Base-by-base conservation (phyloP, 2,888 invertebrate species). In the Parascotia fuliginaria region DNA sequence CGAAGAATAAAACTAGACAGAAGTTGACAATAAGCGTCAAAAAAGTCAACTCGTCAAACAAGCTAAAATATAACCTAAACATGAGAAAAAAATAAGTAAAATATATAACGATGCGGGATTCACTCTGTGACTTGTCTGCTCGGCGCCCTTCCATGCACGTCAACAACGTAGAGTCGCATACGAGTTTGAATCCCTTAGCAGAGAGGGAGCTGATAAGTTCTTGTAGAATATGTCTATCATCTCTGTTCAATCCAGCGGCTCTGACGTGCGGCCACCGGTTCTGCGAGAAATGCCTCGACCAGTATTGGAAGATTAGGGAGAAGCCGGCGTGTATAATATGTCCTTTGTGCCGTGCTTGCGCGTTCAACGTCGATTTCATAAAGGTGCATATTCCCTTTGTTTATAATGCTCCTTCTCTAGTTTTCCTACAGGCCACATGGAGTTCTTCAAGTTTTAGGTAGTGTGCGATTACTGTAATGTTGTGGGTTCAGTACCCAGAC, bases 261-360 rank as follows among this genome's bases (percentile, higher is more conserved):
- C 60, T 87, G 27, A 74, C 76, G 1, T 89, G 88, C 56, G 87
- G 87, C 0, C 89, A 89, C 58, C 73, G 68, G 40, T 89, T 87
- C 57, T 89, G 89, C 44, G 79, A 83, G 55, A 59, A 50, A 6
- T 88, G 88, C 53, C 53, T 87, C 9, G 60, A 71, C 15, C 67
- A 67, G 29, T 87, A 85, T 52, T 83, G 86, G 80, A 71, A 77
- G 3, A 56, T 71, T 3, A 70, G 64, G 15, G 71, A 81, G 6
- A 78, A 77, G 33, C 79, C 80, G 0, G 75, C 75, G 15, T 75
- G 64, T 16, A 77, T 83, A n/a, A 71, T 80, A 6, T 87, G 87
- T 42, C 87, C 87, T 1, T 65, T 87, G 40, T 87, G 87, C 44
- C 76, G 87, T 5, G 65, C 70, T 13, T 62, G 64, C 33, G 77